Conservation (phyloP, 1,140 invertebrate genomes). For the Nasonia giraulti region DNA sequence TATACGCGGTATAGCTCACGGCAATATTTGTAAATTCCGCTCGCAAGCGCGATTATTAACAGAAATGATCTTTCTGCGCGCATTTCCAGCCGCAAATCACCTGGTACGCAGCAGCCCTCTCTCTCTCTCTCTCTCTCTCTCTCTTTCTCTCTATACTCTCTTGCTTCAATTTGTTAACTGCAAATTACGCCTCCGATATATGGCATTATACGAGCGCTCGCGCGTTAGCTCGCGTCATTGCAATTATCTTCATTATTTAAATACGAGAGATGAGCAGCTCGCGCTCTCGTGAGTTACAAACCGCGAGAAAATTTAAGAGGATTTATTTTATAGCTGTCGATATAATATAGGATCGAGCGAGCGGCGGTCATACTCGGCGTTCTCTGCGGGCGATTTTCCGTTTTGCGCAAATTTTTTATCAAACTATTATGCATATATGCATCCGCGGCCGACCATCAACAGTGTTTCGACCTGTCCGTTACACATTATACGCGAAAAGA, state of each 20-base stretch:
- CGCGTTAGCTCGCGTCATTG: neutral
- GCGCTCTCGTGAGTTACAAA: neutral
- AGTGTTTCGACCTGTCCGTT: no score
- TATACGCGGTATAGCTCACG: neutral
- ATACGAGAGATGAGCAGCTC: neutral
- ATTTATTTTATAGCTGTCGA: neutral
- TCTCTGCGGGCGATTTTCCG: no score
- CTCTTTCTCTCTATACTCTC: neutral
- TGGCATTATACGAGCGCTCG: neutral
- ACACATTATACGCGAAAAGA: no score
- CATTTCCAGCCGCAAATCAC: constrained; percentile 19
- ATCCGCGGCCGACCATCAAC: no score
- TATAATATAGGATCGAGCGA: no score
- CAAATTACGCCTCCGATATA: constrained; percentile 4
- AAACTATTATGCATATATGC: no score
- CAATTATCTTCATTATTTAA: constrained; percentile 29
- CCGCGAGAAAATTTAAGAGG: neutral
- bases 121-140: no score
- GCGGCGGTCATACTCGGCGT: no score
- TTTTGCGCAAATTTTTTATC: neutral
- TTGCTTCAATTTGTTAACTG: constrained; percentile 19
- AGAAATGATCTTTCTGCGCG: constrained; percentile 32
- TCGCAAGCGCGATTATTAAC: constrained; percentile 28
- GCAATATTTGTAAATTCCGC: constrained; percentile 33
- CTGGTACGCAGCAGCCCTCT: no score